Evolutionary conservation across 2,888 invertebrate genomes (phyloP), one percentile per base, ranked within the genome.

Genomic region (Dasysyrphus tricinctus): DNA sequence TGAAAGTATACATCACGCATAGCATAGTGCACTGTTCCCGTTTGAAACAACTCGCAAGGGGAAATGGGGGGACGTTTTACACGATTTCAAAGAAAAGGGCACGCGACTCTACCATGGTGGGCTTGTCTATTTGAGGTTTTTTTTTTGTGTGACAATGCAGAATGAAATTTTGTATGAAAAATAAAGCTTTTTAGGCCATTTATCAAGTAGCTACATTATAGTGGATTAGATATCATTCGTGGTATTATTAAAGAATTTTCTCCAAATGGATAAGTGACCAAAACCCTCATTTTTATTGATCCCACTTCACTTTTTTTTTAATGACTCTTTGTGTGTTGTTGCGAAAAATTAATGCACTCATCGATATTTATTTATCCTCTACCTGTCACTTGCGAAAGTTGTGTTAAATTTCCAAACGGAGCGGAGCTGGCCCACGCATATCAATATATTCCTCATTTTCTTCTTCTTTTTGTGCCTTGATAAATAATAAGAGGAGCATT

Each of bases 51-150:
- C n/a, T 5, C 5, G 7, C 32, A n/a, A 3, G 16, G 14, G 34
- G 32, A 24, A 29, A 29, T 6, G 0, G 34, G 51, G 42, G 9
- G 34, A 24, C 24, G 24, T 3, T 1, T 2, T 24, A 47, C 75
- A 67, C 8, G 49, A 49, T 63, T 75, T 75, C 80, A 80, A 80
- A 75, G 61, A 51, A 80, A 79, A 57, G 61, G 69, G 82, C 80
- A 80, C 75, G 79, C 63, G 79, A 65, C 81, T 24, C 51, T 12
- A 72, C 34, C 54, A 74, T 56, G 79, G 83, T 83, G 78, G 83
- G 79, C 73, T 56, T 63, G 61, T 83, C 69, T 29, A 24, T 44
- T 61, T 80, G 57, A 12, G 19, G 14, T 49, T 73, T 11, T 44
- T 61, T 42, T 11, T 44, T 61, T 42, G n/a, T 61, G 14, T 61